Evolutionary conservation across 2,888 invertebrate genomes (phyloP).

Genomic region (Campoletis raptor): DNA sequence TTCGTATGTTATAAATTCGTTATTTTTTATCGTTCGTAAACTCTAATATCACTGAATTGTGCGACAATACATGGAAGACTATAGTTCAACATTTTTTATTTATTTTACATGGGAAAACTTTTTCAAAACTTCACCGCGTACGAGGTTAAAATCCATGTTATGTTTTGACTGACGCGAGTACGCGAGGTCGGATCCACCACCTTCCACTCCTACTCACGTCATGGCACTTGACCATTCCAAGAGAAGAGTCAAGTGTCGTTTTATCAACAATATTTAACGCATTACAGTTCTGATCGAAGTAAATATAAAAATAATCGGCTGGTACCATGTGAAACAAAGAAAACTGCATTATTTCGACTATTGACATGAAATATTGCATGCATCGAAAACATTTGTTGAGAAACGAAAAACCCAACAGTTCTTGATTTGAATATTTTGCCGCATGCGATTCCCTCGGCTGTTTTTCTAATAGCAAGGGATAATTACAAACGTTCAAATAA

Average conservation of each 20-base stretch:
- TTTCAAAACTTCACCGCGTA: constrained; percentile 24
- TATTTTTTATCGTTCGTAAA: constrained; percentile 18
- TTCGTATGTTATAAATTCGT: constrained; percentile 19
- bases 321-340: background rate
- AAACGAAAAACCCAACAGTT: constrained; percentile 12
- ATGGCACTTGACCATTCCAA: background rate
- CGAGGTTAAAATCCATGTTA: constrained; percentile 46
- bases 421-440: constrained; percentile 49
- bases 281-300: background rate
- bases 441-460: constrained; percentile 28
- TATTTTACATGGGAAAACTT: constrained; percentile 42
- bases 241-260: background rate
- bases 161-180: constrained; percentile 43
- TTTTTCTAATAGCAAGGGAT: background rate
- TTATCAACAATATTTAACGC: background rate
- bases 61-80: constrained; percentile 53
- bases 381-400: background rate
- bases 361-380: background rate
- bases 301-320: background rate
- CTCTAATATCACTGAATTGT: constrained; percentile 42
- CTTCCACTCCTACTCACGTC: constrained; percentile 11
- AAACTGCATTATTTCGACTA: background rate
- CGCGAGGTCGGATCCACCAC: background rate
- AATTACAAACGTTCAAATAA: background rate
- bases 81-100: constrained; percentile 32